Base-by-base conservation (phyloP, 2,888 invertebrate species). In the Melipona bicolor region DNA sequence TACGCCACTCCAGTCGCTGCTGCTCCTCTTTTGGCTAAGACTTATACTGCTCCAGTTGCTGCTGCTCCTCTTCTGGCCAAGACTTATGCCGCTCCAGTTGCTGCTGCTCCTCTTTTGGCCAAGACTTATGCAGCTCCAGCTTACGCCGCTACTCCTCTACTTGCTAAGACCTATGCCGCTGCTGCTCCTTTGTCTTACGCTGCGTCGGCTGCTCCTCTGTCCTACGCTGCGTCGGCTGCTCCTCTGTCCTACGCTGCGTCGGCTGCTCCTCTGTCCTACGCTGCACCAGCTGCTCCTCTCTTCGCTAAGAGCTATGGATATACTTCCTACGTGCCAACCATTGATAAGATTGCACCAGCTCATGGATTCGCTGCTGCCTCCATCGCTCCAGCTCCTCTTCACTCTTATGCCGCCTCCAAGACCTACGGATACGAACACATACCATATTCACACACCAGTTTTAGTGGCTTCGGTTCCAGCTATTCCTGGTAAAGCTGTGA, bases 401-500 rank as follows among this genome's bases (percentile, higher is more conserved):
- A 36, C 36, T 36, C 36, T 36, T 36, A 36, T 36, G 65, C 78
- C 87, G 74, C 72, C 11, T 77, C 90, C 43, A 90, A 90, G 69
- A 79, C 86, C 9, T 90, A 90, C 65, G 86, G 87, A 32, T 90
- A 90, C 62, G 87, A 87, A 9, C 36, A 36, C 36, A 36, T 9
- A 36, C 36, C 36, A 36, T 9, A 5, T 36, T 36, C 36, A 36
- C 36, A 36, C 9, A 9, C 36, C 36, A 36, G 36, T 36, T 92
- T 93, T 88, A 77, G 72, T 59, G 91, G 92, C 56, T 74, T 91
- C 56, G 92, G 92, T 50, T 85, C 91, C 71, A 90, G 86, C 82
- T 92, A 92, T 79, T 70, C 91, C 50, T 92, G 93, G 92, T 93
- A 92, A 90, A 85, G 43, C 15, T 54, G 17, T 6, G 61, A 27